phyloP scores from a whole-genome alignment of 1,140 invertebrate genomes.

The Anadara kagoshimensis region DNA sequence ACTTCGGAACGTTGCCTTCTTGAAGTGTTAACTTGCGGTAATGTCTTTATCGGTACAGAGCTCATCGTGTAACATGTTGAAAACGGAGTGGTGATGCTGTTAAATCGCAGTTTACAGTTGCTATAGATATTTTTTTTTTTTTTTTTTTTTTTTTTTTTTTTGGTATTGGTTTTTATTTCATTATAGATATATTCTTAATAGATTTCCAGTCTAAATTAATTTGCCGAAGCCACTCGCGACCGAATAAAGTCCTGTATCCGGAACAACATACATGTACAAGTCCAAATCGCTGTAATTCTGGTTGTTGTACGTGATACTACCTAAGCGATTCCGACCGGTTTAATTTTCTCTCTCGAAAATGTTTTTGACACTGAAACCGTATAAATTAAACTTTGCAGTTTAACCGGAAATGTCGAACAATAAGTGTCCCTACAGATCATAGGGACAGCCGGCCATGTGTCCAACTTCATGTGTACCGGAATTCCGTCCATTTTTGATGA shows the following conservation, averaged over 20 bases:
- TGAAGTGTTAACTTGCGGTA: conserved; percentile 30
- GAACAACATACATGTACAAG: conserved; percentile 9
- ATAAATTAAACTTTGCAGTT: not conserved
- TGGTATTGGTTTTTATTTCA: not conserved
- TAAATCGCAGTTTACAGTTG: not conserved
- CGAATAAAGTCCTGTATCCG: conserved; percentile 7
- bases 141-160: no score
- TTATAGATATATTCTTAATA: not conserved
- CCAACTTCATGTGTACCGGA: conserved; percentile 20
- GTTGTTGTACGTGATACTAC: not conserved
- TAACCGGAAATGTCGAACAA: not conserved
- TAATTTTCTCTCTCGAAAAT: conserved; percentile 10
- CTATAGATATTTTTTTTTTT: no score
- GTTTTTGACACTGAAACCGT: conserved; percentile 9
- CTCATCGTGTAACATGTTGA: conserved; percentile 13
- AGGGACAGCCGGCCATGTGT: conserved; percentile 24
- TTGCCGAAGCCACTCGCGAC: conserved; percentile 11
- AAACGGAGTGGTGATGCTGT: not conserved
- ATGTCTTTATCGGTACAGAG: conserved; percentile 25
- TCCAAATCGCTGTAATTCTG: not conserved
- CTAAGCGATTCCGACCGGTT: not conserved
- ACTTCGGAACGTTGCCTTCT: not conserved
- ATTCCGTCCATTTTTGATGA: conserved; percentile 9
- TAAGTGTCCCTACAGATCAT: conserved; percentile 7
- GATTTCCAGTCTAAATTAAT: conserved; percentile 9